Conservation (phyloP, 2,113 vertebrate species). For the Tetraodon nigroviridis region DNA sequence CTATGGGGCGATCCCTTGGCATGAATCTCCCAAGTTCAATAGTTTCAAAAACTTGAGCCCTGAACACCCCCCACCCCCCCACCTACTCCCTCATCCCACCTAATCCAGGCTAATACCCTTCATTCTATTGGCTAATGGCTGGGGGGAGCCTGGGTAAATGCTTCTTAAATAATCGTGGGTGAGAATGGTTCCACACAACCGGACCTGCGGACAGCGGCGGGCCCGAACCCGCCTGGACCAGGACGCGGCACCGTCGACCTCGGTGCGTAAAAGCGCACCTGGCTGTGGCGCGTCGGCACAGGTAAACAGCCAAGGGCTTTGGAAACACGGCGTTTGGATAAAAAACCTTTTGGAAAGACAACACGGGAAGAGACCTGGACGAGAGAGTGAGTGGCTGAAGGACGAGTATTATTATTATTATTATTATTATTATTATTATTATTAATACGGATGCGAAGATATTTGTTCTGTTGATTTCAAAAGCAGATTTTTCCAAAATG, state of each 20-base stretch:
- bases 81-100: conserved; percentile 72
- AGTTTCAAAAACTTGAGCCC: conserved; percentile 79
- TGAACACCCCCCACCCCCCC: conserved; percentile 68
- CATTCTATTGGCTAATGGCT: conserved; percentile 82
- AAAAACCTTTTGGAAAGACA: neutral
- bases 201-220: conserved; percentile 47
- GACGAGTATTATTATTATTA: too few relatives aligned
- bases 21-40: conserved; percentile 81
- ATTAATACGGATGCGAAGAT: too few relatives aligned
- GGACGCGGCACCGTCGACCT: neutral
- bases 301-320: conserved; percentile 28
- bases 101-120: conserved; percentile 81
- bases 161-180: conserved; percentile 75
- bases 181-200: conserved; percentile 66
- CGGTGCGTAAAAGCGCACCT: conserved; percentile 14
- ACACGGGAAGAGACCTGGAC: too few relatives aligned
- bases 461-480: too few relatives aligned
- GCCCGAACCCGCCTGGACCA: conserved; percentile 21
- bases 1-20: conserved; percentile 72
- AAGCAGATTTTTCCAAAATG: too few relatives aligned
- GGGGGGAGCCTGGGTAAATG: conserved; percentile 75
- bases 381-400: too few relatives aligned
- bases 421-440: too few relatives aligned
- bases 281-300: conserved; percentile 30
- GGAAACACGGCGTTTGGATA: neutral